Evolutionary conservation across 2,797 vertebrate species (phyloP), one percentile per base, ranked within the genome.

Genomic region (Sitta carolinensis): DNA sequence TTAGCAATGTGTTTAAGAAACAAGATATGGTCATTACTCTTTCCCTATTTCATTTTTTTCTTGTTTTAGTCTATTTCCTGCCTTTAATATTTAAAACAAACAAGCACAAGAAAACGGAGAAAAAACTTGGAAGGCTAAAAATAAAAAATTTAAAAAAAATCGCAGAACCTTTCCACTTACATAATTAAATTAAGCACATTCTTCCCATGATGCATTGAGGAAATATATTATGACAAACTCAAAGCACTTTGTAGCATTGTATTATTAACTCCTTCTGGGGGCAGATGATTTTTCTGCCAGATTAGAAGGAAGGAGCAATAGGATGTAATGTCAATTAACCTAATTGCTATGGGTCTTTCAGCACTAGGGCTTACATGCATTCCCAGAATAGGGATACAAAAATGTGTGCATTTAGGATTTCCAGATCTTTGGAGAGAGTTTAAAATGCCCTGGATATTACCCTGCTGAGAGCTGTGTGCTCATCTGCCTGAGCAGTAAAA

Each of bases 201-300:
- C 42, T 92, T 95, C 78, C 70, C 48, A 27, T 82, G 55, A 86
- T 93, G 38, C 75, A 67, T 22, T 76, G 63, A 76, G 70, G 59
- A 83, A 77, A 89, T 80, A 47, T 4, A 82, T 76, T 95, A 79
- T 87, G 83, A 36, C 61, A 87, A 79, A 57, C 70, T 77, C 40
- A 91, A 93, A 93, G 85, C 59, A 74, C 62, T 92, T 92, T 85
- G 78, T 91, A 67, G 30, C 74, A 48, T 77, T 95, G 23, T 79
- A 93, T 92, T 93, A 91, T 96, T 95, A 93, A 93, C 75, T 87
- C 57, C 78, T 94, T 77, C 42, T 94, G 92, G 45, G 81, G 36
- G 48, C 16, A 70, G 63, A 83, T 63, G 48, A 67, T 80, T 92
- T 15, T 89, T 83, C 45, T 93, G 27, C 61, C 38, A 61, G 52